phyloP scores from a whole-genome alignment of 2,797 vertebrate species.

The Ctenopoma multispine region DNA sequence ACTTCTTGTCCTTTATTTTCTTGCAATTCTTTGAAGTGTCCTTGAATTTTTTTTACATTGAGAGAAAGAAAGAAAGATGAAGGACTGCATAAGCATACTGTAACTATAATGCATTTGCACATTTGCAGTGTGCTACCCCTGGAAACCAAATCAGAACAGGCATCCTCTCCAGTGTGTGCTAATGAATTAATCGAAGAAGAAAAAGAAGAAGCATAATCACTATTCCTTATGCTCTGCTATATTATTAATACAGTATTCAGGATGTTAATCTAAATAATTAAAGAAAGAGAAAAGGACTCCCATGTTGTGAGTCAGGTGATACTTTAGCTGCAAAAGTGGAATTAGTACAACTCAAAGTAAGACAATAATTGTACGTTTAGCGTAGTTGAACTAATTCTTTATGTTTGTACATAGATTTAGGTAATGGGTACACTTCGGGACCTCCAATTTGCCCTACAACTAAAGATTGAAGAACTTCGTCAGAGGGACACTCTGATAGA shows the following conservation, averaged over 20 bases:
- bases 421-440: conserved; percentile 87
- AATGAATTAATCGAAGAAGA: background rate
- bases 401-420: conserved; percentile 3
- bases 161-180: background rate
- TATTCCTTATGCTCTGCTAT: background rate
- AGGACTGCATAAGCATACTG: background rate
- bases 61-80: background rate
- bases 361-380: background rate
- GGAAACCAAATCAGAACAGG: background rate
- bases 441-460: conserved; percentile 86
- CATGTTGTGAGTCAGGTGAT: background rate
- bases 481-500: conserved; percentile 87
- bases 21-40: background rate
- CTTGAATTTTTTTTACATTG: conserved; percentile 1
- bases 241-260: background rate
- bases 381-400: background rate
- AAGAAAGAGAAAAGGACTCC: background rate
- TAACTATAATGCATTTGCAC: background rate
- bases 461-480: conserved; percentile 88
- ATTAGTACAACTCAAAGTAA: background rate
- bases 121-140: background rate
- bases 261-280: background rate
- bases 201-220: background rate
- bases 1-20: background rate
- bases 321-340: background rate